These are phyloP conservation scores for Sparus aurata DNA, from an alignment of 2,797 vertebrate genomes.

Conservation along the genomic window DNA sequence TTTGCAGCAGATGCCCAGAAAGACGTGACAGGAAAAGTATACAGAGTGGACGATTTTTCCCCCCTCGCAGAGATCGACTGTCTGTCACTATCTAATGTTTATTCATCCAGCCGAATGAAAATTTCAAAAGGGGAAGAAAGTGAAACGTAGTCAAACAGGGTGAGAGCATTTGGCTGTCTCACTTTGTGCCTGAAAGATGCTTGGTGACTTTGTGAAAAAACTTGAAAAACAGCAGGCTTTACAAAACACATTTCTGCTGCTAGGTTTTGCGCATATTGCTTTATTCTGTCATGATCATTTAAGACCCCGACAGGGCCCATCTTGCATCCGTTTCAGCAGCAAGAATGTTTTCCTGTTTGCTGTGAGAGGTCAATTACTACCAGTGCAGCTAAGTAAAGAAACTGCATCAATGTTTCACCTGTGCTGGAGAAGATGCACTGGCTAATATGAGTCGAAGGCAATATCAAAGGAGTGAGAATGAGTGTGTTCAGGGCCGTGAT, in stretches of 20 bases:
- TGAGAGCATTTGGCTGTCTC: slow-evolving; percentile 17
- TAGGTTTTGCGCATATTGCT: background rate
- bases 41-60: slow-evolving; percentile 24
- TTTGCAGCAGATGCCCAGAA: slow-evolving; percentile 35
- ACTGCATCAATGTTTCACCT: slow-evolving; percentile 9
- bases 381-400: slow-evolving; percentile 11
- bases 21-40: slow-evolving; percentile 72
- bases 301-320: slow-evolving; percentile 6
- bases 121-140: slow-evolving; percentile 41
- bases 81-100: slow-evolving; percentile 64
- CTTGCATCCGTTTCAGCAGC: slow-evolving; percentile 16
- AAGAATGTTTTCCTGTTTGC: slow-evolving; percentile 8
- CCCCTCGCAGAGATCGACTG: slow-evolving; percentile 31
- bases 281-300: slow-evolving; percentile 29
- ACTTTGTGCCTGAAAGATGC: slow-evolving; percentile 7
- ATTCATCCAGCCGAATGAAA: slow-evolving; percentile 59
- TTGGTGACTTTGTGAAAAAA: slow-evolving; percentile 24
- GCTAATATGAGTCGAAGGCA: slow-evolving; percentile 25
- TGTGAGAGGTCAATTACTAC: slow-evolving; percentile 22
- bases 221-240: slow-evolving; percentile 13
- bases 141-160: slow-evolving; percentile 26
- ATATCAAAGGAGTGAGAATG: background rate
- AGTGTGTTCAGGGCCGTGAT: slow-evolving; percentile 14
- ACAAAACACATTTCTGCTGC: background rate
- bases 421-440: slow-evolving; percentile 15